phyloP scores from a whole-genome alignment of 2,113 vertebrate genomes.

The Anarrhichthys ocellatus region DNA sequence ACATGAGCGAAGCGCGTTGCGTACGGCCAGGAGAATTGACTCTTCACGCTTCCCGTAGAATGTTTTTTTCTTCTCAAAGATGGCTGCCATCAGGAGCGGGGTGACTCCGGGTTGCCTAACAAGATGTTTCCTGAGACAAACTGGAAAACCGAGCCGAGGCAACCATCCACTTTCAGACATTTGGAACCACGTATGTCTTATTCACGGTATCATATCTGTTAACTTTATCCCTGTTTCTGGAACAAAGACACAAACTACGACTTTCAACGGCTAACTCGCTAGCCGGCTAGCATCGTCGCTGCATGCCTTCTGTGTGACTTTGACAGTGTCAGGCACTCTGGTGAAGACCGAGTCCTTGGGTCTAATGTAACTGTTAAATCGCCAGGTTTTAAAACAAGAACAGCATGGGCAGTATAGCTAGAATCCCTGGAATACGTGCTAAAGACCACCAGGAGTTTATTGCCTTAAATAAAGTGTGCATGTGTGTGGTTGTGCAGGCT shows the following conservation, averaged over 20 bases:
- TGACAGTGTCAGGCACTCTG: slow-evolving; percentile 41
- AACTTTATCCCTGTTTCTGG: neutral
- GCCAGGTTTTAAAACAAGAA: neutral
- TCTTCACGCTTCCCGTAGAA: slow-evolving; percentile 59
- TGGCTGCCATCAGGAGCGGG: slow-evolving; percentile 81
- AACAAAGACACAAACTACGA: neutral
- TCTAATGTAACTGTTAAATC: neutral
- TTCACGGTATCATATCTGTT: rapidly evolving
- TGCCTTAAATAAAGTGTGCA: no score
- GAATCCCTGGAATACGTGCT: neutral
- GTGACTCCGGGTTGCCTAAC: slow-evolving; percentile 69
- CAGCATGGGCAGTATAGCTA: rapidly evolving
- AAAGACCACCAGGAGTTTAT: neutral
- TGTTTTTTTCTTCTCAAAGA: slow-evolving; percentile 34
- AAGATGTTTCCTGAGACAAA: slow-evolving; percentile 73
- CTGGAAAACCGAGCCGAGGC: slow-evolving; percentile 42
- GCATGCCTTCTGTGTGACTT: slow-evolving; percentile 71
- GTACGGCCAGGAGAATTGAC: slow-evolving; percentile 4
- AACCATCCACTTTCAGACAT: neutral
- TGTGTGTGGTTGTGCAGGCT: neutral
- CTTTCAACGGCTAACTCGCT: slow-evolving; percentile 19
- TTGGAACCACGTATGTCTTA: slow-evolving; percentile 68
- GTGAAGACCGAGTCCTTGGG: neutral
- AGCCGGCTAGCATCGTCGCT: slow-evolving; percentile 47
- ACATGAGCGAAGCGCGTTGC: neutral